Conservation (phyloP, 2,888 invertebrate genomes). For the Hipparchia sbordonii region DNA sequence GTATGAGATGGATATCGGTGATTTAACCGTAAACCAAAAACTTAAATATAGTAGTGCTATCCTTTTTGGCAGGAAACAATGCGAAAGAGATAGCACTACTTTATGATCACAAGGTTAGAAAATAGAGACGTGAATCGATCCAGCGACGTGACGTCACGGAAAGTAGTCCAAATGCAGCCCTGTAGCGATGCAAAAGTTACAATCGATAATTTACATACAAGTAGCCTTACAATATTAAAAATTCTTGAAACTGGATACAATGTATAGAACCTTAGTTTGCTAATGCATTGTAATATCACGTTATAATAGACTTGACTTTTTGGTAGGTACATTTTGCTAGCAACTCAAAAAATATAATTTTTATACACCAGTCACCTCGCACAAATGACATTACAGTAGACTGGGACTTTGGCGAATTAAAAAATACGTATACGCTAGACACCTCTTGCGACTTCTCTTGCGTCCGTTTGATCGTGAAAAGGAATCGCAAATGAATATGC, state of each 20-base stretch:
- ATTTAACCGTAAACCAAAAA: neutral
- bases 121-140: neutral
- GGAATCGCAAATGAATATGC: too few species aligned
- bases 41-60: too few species aligned
- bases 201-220: slow-evolving; percentile 30
- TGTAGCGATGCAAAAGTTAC: slow-evolving; percentile 30
- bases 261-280: slow-evolving; percentile 16
- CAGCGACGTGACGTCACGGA: neutral
- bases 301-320: slow-evolving; percentile 10
- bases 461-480: too few species aligned
- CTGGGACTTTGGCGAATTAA: too few species aligned
- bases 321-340: neutral
- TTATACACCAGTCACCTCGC: too few species aligned
- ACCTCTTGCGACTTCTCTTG: too few species aligned
- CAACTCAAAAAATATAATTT: too few species aligned
- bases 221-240: slow-evolving; percentile 33
- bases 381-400: too few species aligned
- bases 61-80: neutral
- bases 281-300: neutral
- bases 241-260: slow-evolving; percentile 37
- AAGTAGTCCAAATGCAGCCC: slow-evolving; percentile 29
- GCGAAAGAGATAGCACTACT: neutral
- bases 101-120: too few species aligned
- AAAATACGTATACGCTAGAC: too few species aligned
- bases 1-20: neutral